phyloP scores from a whole-genome alignment of 2,797 vertebrate species.

The Pseudochirops cupreus region DNA sequence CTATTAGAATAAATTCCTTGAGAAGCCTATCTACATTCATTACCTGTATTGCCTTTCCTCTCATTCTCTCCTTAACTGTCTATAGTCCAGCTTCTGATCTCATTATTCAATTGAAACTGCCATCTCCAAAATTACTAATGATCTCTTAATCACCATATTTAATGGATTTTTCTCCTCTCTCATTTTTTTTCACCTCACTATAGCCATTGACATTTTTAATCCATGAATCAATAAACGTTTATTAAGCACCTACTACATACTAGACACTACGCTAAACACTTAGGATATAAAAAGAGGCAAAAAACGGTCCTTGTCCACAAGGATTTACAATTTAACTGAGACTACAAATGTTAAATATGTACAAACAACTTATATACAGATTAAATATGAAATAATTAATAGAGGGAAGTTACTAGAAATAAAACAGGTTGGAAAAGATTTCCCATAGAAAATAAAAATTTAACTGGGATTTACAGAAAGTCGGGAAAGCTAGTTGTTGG shows the following conservation, averaged over 20 bases:
- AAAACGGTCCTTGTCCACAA: not conserved
- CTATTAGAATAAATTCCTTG: not conserved
- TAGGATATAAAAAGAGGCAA: not conserved
- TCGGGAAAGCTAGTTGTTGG: not conserved
- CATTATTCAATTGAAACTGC: not conserved
- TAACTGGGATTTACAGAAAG: not conserved
- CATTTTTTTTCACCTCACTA: not conserved
- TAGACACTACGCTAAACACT: not conserved
- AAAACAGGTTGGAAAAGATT: not conserved
- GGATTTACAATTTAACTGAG: not conserved
- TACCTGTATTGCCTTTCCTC: not conserved
- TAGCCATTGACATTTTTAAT: not conserved
- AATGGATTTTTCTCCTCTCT: not conserved
- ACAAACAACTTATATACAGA: not conserved
- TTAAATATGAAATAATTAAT: not conserved
- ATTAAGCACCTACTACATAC: not conserved
- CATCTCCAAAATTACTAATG: not conserved
- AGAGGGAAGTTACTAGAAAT: not conserved
- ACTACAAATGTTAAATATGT: not conserved
- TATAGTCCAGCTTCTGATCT: not conserved
- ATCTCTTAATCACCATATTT: not conserved
- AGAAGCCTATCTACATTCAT: not conserved
- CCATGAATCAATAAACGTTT: not conserved
- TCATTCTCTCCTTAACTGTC: not conserved
- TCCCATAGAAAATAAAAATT: not conserved